Conservation (phyloP, 1,140 invertebrate genomes). For the Drosophila funebris region DNA sequence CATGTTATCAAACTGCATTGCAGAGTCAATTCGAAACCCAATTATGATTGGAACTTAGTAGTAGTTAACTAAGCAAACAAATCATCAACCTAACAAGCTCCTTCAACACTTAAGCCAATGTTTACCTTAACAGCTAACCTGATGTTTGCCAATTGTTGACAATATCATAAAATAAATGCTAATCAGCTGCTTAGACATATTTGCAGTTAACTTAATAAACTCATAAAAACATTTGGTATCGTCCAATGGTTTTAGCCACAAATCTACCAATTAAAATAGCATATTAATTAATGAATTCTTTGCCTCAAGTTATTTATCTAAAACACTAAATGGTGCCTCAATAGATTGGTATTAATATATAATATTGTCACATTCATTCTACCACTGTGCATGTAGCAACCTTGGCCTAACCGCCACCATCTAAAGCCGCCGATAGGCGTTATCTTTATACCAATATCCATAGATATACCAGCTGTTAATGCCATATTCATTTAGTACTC, state of each 20-base stretch:
- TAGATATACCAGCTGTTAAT: slow-evolving; percentile 13
- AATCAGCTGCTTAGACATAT: too few species aligned
- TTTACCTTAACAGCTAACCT: too few species aligned
- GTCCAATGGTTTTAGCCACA: background rate
- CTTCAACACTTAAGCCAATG: too few species aligned
- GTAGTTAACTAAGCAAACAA: too few species aligned
- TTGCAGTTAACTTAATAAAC: background rate
- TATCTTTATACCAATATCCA: slow-evolving; percentile 34
- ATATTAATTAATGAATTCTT: background rate
- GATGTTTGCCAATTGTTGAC: too few species aligned
- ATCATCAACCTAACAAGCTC: too few species aligned
- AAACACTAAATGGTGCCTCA: background rate
- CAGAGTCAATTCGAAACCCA: too few species aligned
- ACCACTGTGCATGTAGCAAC: slow-evolving; percentile 37
- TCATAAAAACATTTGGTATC: background rate
- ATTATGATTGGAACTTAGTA: too few species aligned
- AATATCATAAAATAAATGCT: too few species aligned
- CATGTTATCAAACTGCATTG: background rate
- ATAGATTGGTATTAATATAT: background rate
- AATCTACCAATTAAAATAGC: background rate
- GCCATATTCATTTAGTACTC: slow-evolving; percentile 13
- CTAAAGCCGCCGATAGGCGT: slow-evolving; percentile 24
- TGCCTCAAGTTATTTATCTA: background rate
- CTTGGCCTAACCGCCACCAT: slow-evolving; percentile 22
- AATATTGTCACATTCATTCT: slow-evolving; percentile 2